Percentiles rank a stretch among this genome's conserved stretches.
Conservation (phyloP, 2,888 invertebrate genomes). For the Pachymerium ferrugineum region DNA sequence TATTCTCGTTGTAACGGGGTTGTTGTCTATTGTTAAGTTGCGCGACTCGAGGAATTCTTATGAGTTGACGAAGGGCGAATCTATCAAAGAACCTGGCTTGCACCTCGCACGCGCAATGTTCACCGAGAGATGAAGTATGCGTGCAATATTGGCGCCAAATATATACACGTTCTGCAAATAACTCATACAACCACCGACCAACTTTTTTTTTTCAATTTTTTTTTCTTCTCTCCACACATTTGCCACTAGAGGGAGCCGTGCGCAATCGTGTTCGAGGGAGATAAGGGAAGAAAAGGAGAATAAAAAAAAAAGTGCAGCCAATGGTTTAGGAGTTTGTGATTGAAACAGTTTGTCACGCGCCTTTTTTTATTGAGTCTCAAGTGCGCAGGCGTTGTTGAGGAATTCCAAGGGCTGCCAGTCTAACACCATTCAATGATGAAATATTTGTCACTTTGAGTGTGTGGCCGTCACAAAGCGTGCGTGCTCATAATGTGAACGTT, state of each 20-base stretch:
- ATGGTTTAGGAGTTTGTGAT: background rate
- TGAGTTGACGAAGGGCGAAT: background rate
- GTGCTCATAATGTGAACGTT: background rate
- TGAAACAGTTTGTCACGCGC: background rate
- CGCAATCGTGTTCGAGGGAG: background rate
- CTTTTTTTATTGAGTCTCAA: background rate
- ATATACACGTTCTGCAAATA: slow-evolving; percentile 28
- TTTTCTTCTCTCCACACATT: background rate
- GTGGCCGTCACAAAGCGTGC: background rate
- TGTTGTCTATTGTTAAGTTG: background rate
- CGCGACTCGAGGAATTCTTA: background rate
- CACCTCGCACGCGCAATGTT: slow-evolving; percentile 6
- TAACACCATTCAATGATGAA: slow-evolving; percentile 10
- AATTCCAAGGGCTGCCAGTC: slow-evolving; percentile 10
- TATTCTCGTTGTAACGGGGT: background rate
- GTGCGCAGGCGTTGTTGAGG: slow-evolving; percentile 1
- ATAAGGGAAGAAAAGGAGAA: too few species aligned
- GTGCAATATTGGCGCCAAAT: slow-evolving; percentile 31
- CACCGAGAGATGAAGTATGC: background rate
- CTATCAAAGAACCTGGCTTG: background rate
- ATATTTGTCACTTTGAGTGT: slow-evolving; percentile 20
- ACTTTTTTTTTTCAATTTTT: background rate
- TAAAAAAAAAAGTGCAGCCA: too few species aligned
- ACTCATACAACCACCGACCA: slow-evolving; percentile 5
- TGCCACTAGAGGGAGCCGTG: background rate